phyloP scores from a whole-genome alignment of 2,113 vertebrate species.

The Anarhynchus alexandrinus region DNA sequence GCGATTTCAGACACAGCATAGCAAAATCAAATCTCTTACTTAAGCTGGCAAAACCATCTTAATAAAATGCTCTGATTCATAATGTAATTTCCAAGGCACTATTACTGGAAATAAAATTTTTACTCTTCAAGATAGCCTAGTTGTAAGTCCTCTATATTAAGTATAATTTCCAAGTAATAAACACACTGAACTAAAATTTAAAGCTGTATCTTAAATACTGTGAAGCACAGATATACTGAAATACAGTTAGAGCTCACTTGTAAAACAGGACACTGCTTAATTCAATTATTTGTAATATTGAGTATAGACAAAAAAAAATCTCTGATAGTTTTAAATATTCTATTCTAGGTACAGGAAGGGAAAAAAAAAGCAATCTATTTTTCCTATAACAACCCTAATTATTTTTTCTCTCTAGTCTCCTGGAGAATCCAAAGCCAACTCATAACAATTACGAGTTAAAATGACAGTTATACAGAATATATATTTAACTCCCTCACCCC shows the following conservation, averaged over 20 bases:
- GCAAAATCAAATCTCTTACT: not conserved
- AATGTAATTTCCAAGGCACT: constrained; percentile 1
- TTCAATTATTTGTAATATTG: not conserved
- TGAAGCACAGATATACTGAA: not conserved
- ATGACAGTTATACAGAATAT: not conserved
- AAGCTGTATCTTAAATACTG: not conserved
- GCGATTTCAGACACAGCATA: not conserved
- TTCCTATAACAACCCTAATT: not conserved
- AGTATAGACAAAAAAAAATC: not conserved
- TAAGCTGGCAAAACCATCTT: not conserved
- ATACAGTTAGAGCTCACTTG: not conserved
- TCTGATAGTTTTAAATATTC: not conserved
- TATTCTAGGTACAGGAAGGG: not conserved
- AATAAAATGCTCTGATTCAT: not conserved
- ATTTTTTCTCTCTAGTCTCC: not conserved
- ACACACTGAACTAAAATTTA: not conserved
- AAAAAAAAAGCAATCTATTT: not conserved
- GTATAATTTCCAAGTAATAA: not conserved
- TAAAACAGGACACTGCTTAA: not conserved
- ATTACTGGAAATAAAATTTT: not conserved
- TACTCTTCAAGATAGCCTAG: not conserved
- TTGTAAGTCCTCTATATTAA: not conserved
- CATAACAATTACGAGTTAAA: not conserved
- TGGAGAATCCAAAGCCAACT: not conserved
- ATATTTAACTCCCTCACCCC: not conserved